A percentile compares a stretch with the other conserved stretches of the same genome.
Evolutionary conservation across 1,140 invertebrate species (phyloP).

Genomic region (Augochlora pura): DNA sequence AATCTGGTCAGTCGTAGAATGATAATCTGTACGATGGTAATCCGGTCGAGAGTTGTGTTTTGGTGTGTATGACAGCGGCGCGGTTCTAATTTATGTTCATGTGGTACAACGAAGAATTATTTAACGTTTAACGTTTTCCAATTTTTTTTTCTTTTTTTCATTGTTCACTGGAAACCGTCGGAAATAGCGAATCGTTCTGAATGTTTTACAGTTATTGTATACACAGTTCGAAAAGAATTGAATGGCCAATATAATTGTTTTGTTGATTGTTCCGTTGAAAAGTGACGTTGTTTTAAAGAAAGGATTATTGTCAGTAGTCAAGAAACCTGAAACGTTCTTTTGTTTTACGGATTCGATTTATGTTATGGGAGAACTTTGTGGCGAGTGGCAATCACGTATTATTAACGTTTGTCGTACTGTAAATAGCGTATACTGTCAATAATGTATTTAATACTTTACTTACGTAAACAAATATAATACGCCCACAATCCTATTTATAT

Average conservation of each 20-base stretch:
- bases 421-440: constrained; percentile 64
- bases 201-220: not conserved
- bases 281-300: not conserved
- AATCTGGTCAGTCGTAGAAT: constrained; percentile 64
- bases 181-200: not conserved
- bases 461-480: constrained; percentile 53
- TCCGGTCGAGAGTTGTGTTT: not conserved
- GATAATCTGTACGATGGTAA: not conserved
- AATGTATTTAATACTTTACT: constrained; percentile 67
- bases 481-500: constrained; percentile 65
- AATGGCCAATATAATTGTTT: not conserved
- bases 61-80: not conserved
- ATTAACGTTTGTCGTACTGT: constrained; percentile 48
- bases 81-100: constrained; percentile 9
- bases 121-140: not conserved
- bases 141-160: not conserved
- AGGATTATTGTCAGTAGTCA: constrained; percentile 11
- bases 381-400: constrained; percentile 6
- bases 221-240: not conserved
- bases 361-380: not conserved
- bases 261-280: constrained; percentile 9
- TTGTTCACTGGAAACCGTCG: not conserved
- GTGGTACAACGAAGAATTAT: constrained; percentile 1
- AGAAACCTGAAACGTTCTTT: not conserved
- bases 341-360: constrained; percentile 7